phyloP scores from a whole-genome alignment of 2,113 vertebrate genomes.

The Cavia porcellus region DNA sequence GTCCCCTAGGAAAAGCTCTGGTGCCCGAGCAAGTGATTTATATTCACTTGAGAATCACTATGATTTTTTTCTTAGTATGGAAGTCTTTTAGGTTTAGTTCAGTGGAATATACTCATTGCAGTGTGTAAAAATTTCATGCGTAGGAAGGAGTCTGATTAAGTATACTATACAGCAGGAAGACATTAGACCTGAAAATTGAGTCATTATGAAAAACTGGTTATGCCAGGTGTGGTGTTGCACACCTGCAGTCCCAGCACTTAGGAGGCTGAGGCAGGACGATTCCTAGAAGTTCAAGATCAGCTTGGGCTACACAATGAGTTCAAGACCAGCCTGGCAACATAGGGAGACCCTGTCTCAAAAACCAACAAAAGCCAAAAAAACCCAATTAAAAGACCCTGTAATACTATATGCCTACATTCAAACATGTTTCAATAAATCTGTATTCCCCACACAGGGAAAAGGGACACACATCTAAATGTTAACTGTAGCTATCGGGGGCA shows the following conservation, averaged over 20 bases:
- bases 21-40: background rate
- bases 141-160: background rate
- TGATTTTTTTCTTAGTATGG: constrained; percentile 14
- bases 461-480: background rate
- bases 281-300: background rate
- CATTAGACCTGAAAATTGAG: constrained; percentile 4
- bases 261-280: background rate
- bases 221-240: background rate
- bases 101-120: background rate
- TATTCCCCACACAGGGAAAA: background rate
- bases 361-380: background rate
- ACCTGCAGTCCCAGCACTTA: background rate
- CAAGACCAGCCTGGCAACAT: background rate
- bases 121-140: constrained; percentile 29
- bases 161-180: background rate
- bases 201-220: background rate
- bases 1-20: background rate
- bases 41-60: background rate
- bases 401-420: background rate
- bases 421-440: background rate
- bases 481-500: background rate
- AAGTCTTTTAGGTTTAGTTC: constrained; percentile 37
- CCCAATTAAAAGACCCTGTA: background rate
- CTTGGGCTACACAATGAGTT: background rate
- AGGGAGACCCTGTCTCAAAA: background rate